phyloP scores from a whole-genome alignment of 2,113 vertebrate species.

The Plestiodon gilberti region DNA sequence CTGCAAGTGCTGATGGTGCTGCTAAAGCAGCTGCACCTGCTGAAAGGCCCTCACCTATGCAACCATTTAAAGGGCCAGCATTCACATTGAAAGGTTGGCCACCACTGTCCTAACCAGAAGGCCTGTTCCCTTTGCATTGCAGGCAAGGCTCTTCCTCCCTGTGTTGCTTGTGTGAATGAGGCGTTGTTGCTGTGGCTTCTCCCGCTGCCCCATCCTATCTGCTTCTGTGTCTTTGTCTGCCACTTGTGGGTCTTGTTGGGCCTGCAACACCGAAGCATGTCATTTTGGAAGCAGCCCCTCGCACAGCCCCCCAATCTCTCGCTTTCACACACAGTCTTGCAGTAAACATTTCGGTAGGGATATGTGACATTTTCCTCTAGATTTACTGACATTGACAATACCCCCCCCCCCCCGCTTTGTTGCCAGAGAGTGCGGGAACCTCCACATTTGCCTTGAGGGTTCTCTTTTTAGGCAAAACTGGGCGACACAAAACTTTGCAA shows the following conservation, averaged over 20 bases:
- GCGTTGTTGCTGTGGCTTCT: neutral
- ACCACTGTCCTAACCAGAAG: neutral
- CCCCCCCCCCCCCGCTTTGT: neutral
- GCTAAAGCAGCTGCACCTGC: no score
- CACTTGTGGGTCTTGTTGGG: neutral
- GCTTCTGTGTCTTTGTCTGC: conserved; percentile 31
- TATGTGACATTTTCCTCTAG: accelerated
- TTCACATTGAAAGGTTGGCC: no score
- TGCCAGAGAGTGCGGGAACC: neutral
- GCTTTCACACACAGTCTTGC: neutral
- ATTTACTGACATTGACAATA: neutral
- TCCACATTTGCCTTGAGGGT: neutral
- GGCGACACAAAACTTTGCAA: no score
- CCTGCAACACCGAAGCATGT: neutral
- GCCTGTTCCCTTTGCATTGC: accelerated
- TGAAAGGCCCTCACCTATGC: no score
- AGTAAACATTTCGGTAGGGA: neutral
- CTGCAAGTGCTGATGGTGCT: no score
- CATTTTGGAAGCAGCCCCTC: conserved; percentile 77
- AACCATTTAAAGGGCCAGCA: no score
- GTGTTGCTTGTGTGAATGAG: neutral
- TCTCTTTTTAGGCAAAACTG: neutral
- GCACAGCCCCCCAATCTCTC: neutral
- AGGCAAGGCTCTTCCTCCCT: no score
- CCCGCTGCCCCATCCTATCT: neutral